Evolutionary conservation across 2,113 vertebrate species (phyloP), one percentile per base, ranked within the genome.

Genomic region (Phaethornis superciliosus): DNA sequence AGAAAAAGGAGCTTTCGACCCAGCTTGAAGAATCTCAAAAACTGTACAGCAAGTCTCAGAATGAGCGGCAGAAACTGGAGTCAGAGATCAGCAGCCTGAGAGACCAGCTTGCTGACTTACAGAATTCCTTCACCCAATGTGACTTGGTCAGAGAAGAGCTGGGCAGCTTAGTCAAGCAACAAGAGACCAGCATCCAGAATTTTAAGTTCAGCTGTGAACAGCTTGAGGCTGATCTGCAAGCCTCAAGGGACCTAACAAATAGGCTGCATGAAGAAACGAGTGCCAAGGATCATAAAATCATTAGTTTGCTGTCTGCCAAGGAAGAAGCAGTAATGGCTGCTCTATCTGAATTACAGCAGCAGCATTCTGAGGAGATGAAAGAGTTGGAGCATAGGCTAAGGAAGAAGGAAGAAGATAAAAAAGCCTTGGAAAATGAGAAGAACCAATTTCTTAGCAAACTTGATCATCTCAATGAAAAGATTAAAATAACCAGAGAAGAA

Each of bases 261-360:
- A 97, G 88, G 28, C 97, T 99, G 70, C 98, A 99, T 75, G 96
- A 96, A 28, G 98, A 99, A 96, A 96, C 98, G 49, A 97, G 97
- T 22, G 96, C 97, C 85, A 99, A 99, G 94, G 99, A 99, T 54
- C 98, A 97, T 79, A 98, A 98, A 88, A 98, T 99, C 64, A 79
- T 99, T 69, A 97, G 97, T 82, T 97, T 99, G 69, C 97, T 99
- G 30, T 98, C 97, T 65, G 98, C 98, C 83, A 98, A 98, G 95
- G 99, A 99, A 88, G 98, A 99, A 69, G 99, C 98, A 16, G 97
- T 99, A 4, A 58, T 97, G 46, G 95, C 97, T 96, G 98, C 98
- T 77, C 27, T 98, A 4, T 70, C 96, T 42, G 98, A 98, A 46
- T 72, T 97, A 44, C 95, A 96, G 67, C 95, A 96, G 51, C 93